Base-by-base conservation (phyloP, 2,797 vertebrate genomes). In the Nannoperca australis region DNA sequence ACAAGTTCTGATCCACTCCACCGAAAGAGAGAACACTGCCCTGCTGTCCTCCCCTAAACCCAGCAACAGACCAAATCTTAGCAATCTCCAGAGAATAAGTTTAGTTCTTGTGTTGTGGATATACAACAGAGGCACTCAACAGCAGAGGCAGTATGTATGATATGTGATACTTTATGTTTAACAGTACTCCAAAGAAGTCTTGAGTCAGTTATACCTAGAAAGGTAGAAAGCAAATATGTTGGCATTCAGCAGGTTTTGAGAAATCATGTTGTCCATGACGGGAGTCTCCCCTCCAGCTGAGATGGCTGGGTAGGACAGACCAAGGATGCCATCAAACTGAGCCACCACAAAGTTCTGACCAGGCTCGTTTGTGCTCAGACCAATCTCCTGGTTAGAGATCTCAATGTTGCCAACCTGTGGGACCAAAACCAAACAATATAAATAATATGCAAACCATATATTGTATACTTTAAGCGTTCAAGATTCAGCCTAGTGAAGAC, bases 171-270 rank as follows among this genome's bases (percentile, higher is more conserved):
- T 42, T n/a, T 13, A 15, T 42, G 11, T 40, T 49, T 67, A 22
- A 59, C 27, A 60, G 54, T 5, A 34, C 40, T 45, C 7, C 20
- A 17, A 49, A 50, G 10, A 74, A 0, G 15, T 53, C 7, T 30
- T 22, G 13, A 54, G 49, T 47, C 18, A 22, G 27, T 67, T 59
- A 36, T 84, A 97, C 96, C 92, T 87, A 18, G 92, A 93, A 63
- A 96, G 91, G 69, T 95, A 97, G 86, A 97, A 95, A 2, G 92
- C 62, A 0, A 97, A 95, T 34, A 96, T 90, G 61, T 94, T 40
- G 63, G 92, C 63, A 66, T 82, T 53, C 56, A 95, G 72, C 87
- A 96, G 92, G 4, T 87, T 78, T 38, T 93, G 76, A 69, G 85
- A 82, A 45, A 96, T 83, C 94, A 96, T 95, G 24, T 82, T 89